These are phyloP conservation scores for Pristionchus fissidentatus DNA, from an alignment of 2,888 invertebrate species.

Conservation along the genomic window DNA sequence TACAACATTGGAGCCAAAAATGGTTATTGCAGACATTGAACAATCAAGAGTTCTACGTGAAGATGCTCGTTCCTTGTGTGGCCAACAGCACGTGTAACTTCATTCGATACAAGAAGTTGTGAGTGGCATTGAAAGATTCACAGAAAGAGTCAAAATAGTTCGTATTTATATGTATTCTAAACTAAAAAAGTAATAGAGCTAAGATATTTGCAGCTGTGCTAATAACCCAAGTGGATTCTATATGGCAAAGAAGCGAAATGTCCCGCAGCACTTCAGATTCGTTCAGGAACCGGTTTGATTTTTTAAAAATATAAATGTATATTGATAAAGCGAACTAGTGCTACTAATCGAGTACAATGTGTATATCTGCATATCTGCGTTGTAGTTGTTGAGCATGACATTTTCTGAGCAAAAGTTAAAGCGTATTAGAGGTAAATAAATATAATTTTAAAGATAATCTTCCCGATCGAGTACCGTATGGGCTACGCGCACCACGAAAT, in stretches of 20 bases:
- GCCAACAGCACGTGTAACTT: constrained; percentile 20
- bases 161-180: too few species aligned
- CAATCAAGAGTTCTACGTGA: constrained; percentile 19
- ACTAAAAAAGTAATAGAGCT: not conserved
- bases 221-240: constrained; percentile 9
- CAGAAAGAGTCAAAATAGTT: too few species aligned
- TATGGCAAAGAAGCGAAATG: constrained; percentile 5
- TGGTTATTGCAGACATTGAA: not conserved
- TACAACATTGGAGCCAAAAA: too few species aligned
- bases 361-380: too few species aligned
- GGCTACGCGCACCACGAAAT: constrained; percentile 26
- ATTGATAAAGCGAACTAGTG: too few species aligned
- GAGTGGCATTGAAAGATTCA: too few species aligned
- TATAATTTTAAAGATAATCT: not conserved
- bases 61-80: constrained; percentile 1
- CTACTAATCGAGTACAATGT: too few species aligned
- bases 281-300: too few species aligned
- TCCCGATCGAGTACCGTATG: not conserved
- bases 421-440: not conserved
- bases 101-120: not conserved
- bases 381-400: too few species aligned
- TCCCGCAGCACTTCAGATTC: not conserved
- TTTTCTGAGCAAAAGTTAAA: too few species aligned
- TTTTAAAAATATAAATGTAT: too few species aligned
- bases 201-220: not conserved